A percentile compares a stretch with the other conserved stretches of the same genome.
Conservation (phyloP, 1,140 invertebrate species). For the Drosophila asahinai region DNA sequence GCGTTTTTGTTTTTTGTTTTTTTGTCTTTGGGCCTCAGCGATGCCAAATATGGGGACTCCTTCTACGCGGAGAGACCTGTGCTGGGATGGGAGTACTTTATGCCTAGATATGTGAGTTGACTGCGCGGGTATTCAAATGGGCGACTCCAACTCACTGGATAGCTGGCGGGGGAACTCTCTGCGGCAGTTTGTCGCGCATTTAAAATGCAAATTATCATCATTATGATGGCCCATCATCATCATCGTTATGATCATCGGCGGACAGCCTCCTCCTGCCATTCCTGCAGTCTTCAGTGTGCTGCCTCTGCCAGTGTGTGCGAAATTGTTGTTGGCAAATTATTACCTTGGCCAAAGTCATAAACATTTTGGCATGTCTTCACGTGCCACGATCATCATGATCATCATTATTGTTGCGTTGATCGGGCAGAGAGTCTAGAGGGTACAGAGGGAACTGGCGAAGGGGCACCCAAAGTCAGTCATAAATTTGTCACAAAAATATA, state of each 20-base stretch:
- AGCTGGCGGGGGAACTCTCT: slow-evolving; percentile 14
- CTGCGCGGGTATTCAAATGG: slow-evolving; percentile 69
- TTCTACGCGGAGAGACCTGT: slow-evolving; percentile 28
- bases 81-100: slow-evolving; percentile 63
- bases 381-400: slow-evolving; percentile 64
- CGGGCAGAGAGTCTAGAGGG: slow-evolving; percentile 6
- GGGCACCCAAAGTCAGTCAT: slow-evolving; percentile 68
- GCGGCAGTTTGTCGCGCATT: slow-evolving; percentile 77
- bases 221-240: slow-evolving; percentile 71
- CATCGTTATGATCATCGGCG: slow-evolving; percentile 35
- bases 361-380: slow-evolving; percentile 80
- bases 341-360: slow-evolving; percentile 76
- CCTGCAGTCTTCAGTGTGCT: slow-evolving; percentile 10
- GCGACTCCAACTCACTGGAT: slow-evolving; percentile 22
- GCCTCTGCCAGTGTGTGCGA: slow-evolving; percentile 6
- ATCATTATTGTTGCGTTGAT: slow-evolving; percentile 30
- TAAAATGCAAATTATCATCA: slow-evolving; percentile 84
- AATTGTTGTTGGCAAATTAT: slow-evolving; percentile 80
- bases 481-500: slow-evolving; percentile 77
- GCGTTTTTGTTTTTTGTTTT: slow-evolving; percentile 22
- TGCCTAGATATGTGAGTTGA: slow-evolving; percentile 61
- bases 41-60: slow-evolving; percentile 74
- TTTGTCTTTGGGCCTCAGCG: slow-evolving; percentile 21
- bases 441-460: not conserved
- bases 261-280: slow-evolving; percentile 44